Evolutionary conservation across 2,888 invertebrate genomes (phyloP), one percentile per base, ranked within the genome.

Genomic region (Drosophila fungiperda): DNA sequence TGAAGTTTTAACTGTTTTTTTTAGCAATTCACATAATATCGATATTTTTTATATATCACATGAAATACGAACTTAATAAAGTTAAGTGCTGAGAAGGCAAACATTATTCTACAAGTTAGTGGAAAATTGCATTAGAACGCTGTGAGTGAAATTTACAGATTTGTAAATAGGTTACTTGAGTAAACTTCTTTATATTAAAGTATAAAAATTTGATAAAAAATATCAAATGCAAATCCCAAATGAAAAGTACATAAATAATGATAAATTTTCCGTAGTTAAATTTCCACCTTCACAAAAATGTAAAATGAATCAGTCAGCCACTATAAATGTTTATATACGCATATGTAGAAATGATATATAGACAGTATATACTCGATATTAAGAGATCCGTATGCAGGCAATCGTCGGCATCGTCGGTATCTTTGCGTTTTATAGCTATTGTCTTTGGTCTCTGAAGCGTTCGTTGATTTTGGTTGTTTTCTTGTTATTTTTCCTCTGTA

Each of bases 351-450:
- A 48, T 33, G 11, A 48, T 66, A 40, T 57, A 32, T 52, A 38
- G 33, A 32, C 29, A 23, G 32, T 17, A 20, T 20, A 48, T 38
- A 38, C 33, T 9, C 45, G 32, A 59, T 59, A 59, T 36, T 20
- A 20, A 12, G 20, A 40, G 50, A 64, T 15, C 33, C 23, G 50
- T 40, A 48, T 35, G 29, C 12, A 61, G 26, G 29, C 33, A 50
- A 50, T 33, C 23, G 49, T 45, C 23, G 63, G 74, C 69, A 72
- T 85, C 48, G 76, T 70, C 67, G 77, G 83, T 80, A 89, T 82
- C 83, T 87, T 69, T 82, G 59, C 68, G 54, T 71, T 81, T 88
- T 84, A 89, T 84, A 62, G 88, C 85, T 85, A 85, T 85, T 88
- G 85, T 87, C 88, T 85, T 85, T 88, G 70, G 70, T 80, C 68